Base-by-base conservation (phyloP, 92 coral and sea anemone genomes). In the Paragorgia papillata region DNA sequence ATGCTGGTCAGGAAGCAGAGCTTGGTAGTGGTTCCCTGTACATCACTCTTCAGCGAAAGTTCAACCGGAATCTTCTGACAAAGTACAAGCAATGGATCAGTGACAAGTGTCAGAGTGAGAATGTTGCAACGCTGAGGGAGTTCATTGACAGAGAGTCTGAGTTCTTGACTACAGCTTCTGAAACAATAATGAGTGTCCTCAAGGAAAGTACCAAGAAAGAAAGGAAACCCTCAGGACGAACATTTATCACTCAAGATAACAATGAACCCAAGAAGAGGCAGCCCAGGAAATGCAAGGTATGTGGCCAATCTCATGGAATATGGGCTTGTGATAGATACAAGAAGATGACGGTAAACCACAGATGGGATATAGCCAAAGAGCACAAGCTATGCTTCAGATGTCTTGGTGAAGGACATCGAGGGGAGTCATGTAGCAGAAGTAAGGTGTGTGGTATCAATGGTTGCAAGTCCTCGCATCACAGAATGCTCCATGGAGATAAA, bases 1-100 rank as follows among this genome's bases (percentile, higher is more conserved):
- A 89, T 73, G 92, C 85, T 25, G 77, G 67, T n/a, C 83, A 79
- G 60, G 85, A 66, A 30, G 85, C 80, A 14, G 89, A 88, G 50
- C 58, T 85, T 53, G 89, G 87, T 44, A 81, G 70, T 65, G 87
- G 92, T 0, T 78, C 85, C 8, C 82, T 82, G 10, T 81, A 88
- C 75, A 69, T 84, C 35, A 85, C 84, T 8, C 30, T 78, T 13
- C 84, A 81, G 33, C 30, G 69, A 57, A 85, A 4, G 43, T 37
- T 37, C 43, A 37, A 37, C 10, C 4, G 43, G 43, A 37, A 37
- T 10, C 10, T 37, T 37, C 43, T 37, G 4, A 4, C 43, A 4
- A 4, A 37, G 43, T 37, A 37, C 6, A 37, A 37, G 10, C 43
- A 37, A 37, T 10, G 43, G 43, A 37, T 37, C 6, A 37, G 43